Base-by-base conservation (phyloP, 2,113 vertebrate genomes). In the Cisticola juncidis region DNA sequence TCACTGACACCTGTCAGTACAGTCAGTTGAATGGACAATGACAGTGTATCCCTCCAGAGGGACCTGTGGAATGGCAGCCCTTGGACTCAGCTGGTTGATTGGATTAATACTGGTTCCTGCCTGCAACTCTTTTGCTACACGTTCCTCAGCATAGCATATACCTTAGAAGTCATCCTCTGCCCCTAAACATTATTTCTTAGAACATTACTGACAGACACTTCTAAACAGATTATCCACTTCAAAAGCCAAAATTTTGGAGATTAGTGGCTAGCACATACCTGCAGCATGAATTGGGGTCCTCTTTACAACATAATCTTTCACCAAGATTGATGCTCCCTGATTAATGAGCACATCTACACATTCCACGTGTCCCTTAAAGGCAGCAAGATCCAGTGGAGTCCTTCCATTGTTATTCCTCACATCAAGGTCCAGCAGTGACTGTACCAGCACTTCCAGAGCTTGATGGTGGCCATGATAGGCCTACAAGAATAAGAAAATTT, bases 331-430 rank as follows among this genome's bases (percentile, higher is more conserved):
- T 70, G 99, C 99, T 90, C 99, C 99, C 97, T 99, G 99, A 97
- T 99, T 99, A 96, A 99, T 99, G 38, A 99, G 98, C 85, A 99
- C 99, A 61, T 99, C 99, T 96, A 99, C 99, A 98, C 99, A 99
- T 97, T 99, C 99, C 62, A 99, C 98, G 1, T 99, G 99, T 83
- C 99, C 99, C 96, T 99, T 99, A 85, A 99, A 99, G 73, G 99
- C 99, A 82, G 99, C 99, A 94, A 99, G 98, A 94, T 99, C 99
- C 95, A 99, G 92, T 15, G 99, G 99, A 12, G 99, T 99, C 88
- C 99, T 98, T 69, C 99, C 99, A 20, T 99, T 99, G 81, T 97
- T 97, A 86, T 99, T 99, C 96, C 99, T 98, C 64, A 99, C 99
- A 86, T 99, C 99, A 68, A 99, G 98, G 95, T 99, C 99, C 96